These are phyloP conservation scores for Nyctalus aviator DNA, from an alignment of 2,797 vertebrate species.

Conservation along the genomic window DNA sequence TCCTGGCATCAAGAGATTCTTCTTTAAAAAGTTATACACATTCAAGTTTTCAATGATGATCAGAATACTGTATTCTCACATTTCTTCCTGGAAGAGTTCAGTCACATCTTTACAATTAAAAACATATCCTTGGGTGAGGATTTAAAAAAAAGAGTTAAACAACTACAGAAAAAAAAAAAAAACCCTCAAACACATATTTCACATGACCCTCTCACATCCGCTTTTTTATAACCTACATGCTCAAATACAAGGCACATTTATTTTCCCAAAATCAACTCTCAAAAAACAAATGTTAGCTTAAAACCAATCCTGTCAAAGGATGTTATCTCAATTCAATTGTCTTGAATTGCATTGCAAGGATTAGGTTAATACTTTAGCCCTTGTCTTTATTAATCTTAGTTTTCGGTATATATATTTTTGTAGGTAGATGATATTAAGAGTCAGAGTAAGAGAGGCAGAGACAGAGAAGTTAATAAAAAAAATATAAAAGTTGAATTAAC, in stretches of 20 bases:
- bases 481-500: not conserved
- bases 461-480: not conserved
- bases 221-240: not conserved
- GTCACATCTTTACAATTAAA: not conserved
- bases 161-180: not conserved
- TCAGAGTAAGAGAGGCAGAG: not conserved
- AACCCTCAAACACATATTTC: not conserved
- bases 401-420: not conserved
- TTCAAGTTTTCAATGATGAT: not conserved
- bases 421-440: not conserved
- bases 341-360: not conserved
- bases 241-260: constrained; percentile 1
- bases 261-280: not conserved
- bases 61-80: not conserved
- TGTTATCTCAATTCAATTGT: constrained; percentile 2
- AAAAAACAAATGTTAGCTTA: not conserved
- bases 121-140: not conserved
- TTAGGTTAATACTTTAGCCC: not conserved
- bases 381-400: not conserved
- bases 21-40: constrained; percentile 19
- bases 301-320: not conserved
- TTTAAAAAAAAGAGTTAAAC: not conserved
- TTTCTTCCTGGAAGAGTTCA: not conserved
- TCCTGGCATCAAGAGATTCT: not conserved
- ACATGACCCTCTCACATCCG: not conserved